phyloP scores from a whole-genome alignment of 2,888 invertebrate genomes.

The Odontothrips loti region DNA sequence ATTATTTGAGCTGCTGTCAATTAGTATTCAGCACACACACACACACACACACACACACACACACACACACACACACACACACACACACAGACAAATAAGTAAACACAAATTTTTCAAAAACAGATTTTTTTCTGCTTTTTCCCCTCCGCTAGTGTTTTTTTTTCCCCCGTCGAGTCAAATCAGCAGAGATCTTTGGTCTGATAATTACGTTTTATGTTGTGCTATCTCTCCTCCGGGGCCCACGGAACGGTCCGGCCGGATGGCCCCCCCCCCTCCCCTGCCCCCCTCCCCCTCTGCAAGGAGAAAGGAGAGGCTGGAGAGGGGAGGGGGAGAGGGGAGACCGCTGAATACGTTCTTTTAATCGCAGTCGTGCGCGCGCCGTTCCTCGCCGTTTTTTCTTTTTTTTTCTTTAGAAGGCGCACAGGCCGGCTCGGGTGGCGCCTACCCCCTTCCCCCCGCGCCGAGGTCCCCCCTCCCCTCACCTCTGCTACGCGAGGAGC shows the following conservation, averaged over 20 bases:
- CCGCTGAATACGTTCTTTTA: slow-evolving; percentile 27
- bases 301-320: slow-evolving; percentile 43
- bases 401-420: neutral
- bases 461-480: neutral
- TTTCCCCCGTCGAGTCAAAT: slow-evolving; percentile 49
- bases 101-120: no score
- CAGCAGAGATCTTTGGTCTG: slow-evolving; percentile 8
- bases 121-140: neutral
- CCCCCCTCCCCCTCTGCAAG: slow-evolving; percentile 41
- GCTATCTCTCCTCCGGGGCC: slow-evolving; percentile 39
- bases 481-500: neutral
- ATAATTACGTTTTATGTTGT: slow-evolving; percentile 21
- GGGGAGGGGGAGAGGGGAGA: slow-evolving; percentile 45
- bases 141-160: slow-evolving; percentile 39
- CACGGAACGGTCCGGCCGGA: neutral
- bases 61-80: no score
- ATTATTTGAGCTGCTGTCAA: no score
- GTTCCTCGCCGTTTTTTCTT: slow-evolving; percentile 3
- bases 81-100: no score
- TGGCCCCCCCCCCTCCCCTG: neutral
- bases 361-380: neutral
- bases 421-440: slow-evolving; percentile 4
- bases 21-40: no score
- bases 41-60: no score
- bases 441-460: neutral